Evolutionary conservation across 2,797 vertebrate genomes (phyloP), one percentile per base, ranked within the genome.

Genomic region (Sebastolobus alascanus): DNA sequence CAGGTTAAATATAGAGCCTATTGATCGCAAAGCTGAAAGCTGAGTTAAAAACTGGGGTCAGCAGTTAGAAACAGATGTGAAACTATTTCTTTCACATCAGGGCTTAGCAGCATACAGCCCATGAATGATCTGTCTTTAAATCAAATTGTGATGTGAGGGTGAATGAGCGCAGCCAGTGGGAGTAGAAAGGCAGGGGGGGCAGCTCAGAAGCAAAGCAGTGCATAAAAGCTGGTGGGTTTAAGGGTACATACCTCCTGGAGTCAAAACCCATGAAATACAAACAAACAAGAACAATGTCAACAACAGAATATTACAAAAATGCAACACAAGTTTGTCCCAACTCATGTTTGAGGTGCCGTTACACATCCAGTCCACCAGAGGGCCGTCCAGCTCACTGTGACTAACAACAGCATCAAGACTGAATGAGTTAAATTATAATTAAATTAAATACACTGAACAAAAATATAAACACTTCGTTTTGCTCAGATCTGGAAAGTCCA

Each of bases 171-270:
- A 91, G 90, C 66, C 64, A 88, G 91, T 85, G 50, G 13, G 88
- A 90, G 87, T 58, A 61, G 73, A 71, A n/a, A 35, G 10, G 65
- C 27, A 22, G 29, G 6, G 25, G 85, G 65, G 82, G 83, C 80
- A 93, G 80, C 54, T 84, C 22, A 71, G 70, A 73, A 77, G 87
- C 85, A 84, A 88, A 92, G 92, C 90, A 38, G 73, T 38, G 81
- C 74, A 40, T 69, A 78, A 43, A 79, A 87, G 87, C 73, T 59
- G 84, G n/a, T 25, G 60, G 50, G 59, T 40, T 46, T 20, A 77
- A 77, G 25, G 29, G 27, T 97, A 99, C 98, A 86, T 98, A 99
- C 98, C 98, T 99, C 98, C 98, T 99, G 97, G 94, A 97, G 96
- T 96, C 96, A 97, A 94, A 96, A 95, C 94, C 96, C 95, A 97